Conservation (phyloP, 2,797 vertebrate genomes). For the Alectoris magna region DNA sequence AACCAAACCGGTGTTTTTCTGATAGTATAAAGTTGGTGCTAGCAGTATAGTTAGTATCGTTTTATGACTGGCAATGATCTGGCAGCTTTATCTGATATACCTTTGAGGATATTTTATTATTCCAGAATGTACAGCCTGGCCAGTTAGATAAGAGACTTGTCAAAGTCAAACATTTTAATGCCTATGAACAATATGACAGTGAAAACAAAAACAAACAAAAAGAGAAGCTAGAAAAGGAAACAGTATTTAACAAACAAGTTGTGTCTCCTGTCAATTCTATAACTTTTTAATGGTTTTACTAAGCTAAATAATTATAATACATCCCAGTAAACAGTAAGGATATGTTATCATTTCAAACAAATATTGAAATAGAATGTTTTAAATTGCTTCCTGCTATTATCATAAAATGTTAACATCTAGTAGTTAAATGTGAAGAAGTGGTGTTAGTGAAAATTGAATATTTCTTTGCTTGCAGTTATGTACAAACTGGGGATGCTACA, state of each 20-base stretch:
- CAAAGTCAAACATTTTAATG: background rate
- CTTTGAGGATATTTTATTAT: background rate
- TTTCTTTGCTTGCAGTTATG: background rate
- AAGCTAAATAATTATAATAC: conserved; percentile 10
- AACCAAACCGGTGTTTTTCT: background rate
- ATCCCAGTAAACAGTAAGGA: background rate
- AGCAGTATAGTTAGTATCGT: background rate
- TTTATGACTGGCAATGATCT: background rate
- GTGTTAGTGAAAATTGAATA: background rate
- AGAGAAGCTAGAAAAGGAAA: background rate
- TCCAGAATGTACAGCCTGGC: background rate
- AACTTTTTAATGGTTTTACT: conserved; percentile 9
- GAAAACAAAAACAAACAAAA: background rate
- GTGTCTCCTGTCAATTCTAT: background rate
- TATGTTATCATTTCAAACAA: conserved; percentile 9
- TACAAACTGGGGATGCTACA: background rate
- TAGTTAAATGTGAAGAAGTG: background rate
- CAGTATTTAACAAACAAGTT: background rate
- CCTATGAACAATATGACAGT: background rate
- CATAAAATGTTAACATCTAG: conserved; percentile 9
- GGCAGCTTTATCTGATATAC: background rate
- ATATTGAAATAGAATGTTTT: background rate
- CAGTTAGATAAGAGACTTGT: background rate
- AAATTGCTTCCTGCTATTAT: conserved; percentile 16
- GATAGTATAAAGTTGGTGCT: background rate